phyloP scores from a whole-genome alignment of 2,113 vertebrate genomes.

The Lophura nycthemera region DNA sequence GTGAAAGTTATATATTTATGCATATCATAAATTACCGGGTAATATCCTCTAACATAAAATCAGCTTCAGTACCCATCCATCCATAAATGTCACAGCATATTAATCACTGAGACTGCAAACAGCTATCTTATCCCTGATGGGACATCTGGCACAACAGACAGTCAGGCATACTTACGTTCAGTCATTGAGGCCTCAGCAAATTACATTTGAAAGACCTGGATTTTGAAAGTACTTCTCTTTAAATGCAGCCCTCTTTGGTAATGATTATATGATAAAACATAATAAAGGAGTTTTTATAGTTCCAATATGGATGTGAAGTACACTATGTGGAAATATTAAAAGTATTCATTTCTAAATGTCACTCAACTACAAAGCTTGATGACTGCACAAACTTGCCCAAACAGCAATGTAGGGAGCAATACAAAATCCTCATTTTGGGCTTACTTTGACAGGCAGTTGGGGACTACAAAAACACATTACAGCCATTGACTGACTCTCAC shows the following conservation, averaged over 20 bases:
- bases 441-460: not conserved
- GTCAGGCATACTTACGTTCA: not conserved
- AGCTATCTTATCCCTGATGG: conserved; percentile 12
- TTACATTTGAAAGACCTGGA: conserved; percentile 9
- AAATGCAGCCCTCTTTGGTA: conserved; percentile 27
- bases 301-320: conserved; percentile 4
- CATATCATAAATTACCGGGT: not conserved
- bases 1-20: not conserved
- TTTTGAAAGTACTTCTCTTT: conserved; percentile 38
- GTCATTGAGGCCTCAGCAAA: conserved; percentile 11
- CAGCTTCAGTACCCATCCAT: not conserved
- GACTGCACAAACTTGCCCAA: not conserved
- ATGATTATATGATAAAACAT: conserved; percentile 43
- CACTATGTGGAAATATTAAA: conserved; percentile 19
- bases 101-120: conserved; percentile 43
- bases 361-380: not conserved
- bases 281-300: conserved; percentile 27
- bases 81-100: conserved; percentile 27
- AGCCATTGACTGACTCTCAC: not conserved
- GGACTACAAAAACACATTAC: not conserved
- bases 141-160: conserved; percentile 34
- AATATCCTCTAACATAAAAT: not conserved
- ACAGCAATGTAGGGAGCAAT: not conserved
- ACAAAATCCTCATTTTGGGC: not conserved
- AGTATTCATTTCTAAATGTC: conserved; percentile 35